phyloP scores from a whole-genome alignment of 2,888 invertebrate genomes.

The Pristionchus arcanus region DNA sequence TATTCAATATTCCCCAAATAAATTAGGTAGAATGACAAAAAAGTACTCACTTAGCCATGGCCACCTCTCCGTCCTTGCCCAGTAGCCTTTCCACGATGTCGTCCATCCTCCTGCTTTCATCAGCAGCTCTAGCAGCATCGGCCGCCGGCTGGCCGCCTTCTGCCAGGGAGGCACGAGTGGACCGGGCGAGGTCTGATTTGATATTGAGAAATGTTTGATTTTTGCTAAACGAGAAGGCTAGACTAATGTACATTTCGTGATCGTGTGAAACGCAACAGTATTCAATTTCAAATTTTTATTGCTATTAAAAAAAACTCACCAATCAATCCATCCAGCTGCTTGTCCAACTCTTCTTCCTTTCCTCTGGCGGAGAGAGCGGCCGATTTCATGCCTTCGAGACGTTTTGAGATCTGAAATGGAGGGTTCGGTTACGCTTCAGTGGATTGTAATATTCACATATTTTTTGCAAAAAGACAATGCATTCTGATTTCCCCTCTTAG shows the following conservation, averaged over 20 bases:
- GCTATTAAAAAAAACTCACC: too few species aligned
- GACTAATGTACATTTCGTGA: too few species aligned
- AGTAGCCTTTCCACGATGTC: constrained; percentile 92
- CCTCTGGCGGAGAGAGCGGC: constrained; percentile 63
- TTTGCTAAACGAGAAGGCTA: too few species aligned
- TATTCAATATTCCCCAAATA: too few species aligned
- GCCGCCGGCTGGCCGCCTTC: constrained; percentile 19
- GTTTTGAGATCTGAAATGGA: constrained; percentile 59
- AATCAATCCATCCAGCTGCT: constrained; percentile 63
- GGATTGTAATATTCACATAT: not conserved
- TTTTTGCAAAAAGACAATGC: not conserved
- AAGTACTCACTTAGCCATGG: constrained; percentile 79
- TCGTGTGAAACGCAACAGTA: not conserved
- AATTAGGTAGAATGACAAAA: too few species aligned
- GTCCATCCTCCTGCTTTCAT: constrained; percentile 76
- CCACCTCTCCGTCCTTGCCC: constrained; percentile 93
- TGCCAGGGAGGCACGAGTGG: not conserved
- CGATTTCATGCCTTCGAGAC: constrained; percentile 65
- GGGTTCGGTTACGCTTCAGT: not conserved
- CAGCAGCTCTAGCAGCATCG: not conserved
- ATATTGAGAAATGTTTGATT: too few species aligned
- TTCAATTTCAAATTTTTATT: too few species aligned
- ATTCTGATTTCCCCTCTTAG: not conserved
- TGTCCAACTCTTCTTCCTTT: constrained; percentile 64
- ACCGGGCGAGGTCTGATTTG: not conserved